Conservation (phyloP, 2,797 vertebrate species). For the Spheniscus humboldti region DNA sequence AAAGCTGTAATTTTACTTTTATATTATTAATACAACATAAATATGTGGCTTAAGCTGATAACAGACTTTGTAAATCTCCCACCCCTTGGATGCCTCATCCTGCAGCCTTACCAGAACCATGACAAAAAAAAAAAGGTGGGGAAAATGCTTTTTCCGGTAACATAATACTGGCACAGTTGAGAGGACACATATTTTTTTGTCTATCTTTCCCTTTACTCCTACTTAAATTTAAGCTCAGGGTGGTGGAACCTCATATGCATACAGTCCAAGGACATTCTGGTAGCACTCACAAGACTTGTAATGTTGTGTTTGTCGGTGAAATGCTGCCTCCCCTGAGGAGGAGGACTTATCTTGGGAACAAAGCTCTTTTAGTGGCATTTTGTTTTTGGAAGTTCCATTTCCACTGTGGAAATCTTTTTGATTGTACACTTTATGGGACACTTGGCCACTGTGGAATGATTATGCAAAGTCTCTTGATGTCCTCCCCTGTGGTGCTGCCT, state of each 20-base stretch:
- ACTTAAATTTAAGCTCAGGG: neutral
- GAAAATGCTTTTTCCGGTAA: neutral
- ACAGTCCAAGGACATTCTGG: neutral
- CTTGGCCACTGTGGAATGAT: neutral
- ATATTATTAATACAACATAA: neutral
- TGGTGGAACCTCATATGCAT: neutral
- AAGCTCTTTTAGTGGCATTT: neutral
- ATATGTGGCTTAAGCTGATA: neutral
- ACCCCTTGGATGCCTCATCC: neutral
- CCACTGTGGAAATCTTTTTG: neutral
- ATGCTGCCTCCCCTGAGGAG: fast-evolving
- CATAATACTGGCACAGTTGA: neutral
- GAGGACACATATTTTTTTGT: neutral
- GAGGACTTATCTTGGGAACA: neutral
- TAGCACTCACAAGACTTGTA: neutral
- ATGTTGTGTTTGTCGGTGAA: neutral
- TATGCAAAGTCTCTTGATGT: neutral
- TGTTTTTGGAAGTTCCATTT: neutral
- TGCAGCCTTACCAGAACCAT: neutral
- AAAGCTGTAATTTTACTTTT: neutral
- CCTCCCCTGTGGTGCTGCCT: neutral
- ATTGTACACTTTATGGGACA: neutral
- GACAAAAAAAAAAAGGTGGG: neutral
- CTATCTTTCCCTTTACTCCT: neutral
- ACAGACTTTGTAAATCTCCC: neutral